Evolutionary conservation across 2,113 vertebrate genomes (phyloP).

Genomic region (Campylomormyrus tamandua): DNA sequence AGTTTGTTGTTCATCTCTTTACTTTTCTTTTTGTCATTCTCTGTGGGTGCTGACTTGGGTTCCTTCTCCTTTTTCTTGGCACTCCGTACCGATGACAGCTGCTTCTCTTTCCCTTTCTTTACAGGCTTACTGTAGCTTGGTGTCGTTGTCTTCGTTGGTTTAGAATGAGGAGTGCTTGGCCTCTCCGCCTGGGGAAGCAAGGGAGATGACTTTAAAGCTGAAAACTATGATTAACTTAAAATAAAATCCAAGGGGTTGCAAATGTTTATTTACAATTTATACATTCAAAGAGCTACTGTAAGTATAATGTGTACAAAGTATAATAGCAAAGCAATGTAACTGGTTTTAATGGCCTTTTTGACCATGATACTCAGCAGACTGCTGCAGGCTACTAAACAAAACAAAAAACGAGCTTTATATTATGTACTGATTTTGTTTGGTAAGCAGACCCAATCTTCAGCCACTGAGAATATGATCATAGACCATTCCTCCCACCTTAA

Average conservation of each 20-base stretch:
- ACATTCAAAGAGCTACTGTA: background rate
- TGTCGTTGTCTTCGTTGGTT: slow-evolving; percentile 90
- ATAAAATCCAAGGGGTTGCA: background rate
- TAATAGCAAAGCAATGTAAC: background rate
- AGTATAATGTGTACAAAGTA: background rate
- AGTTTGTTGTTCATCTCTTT: slow-evolving; percentile 99
- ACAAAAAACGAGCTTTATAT: background rate
- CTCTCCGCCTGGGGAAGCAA: slow-evolving; percentile 72
- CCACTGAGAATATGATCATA: background rate
- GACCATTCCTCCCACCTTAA: slow-evolving; percentile 70
- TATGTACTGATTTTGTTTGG: background rate
- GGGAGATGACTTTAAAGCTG: slow-evolving; percentile 13
- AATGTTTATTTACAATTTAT: background rate
- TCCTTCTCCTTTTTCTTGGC: slow-evolving; percentile 81
- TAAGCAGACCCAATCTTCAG: background rate
- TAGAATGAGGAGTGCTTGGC: slow-evolving; percentile 71
- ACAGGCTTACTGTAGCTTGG: slow-evolving; percentile 48
- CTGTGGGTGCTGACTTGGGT: slow-evolving; percentile 64
- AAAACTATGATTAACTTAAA: background rate
- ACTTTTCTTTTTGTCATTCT: slow-evolving; percentile 76
- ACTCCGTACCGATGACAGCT: slow-evolving; percentile 65
- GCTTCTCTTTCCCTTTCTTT: slow-evolving; percentile 89
- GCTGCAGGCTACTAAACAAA: background rate
- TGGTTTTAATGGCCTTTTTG: background rate
- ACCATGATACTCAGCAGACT: background rate